phyloP scores from a whole-genome alignment of 2,113 vertebrate species.

The Picathartes gymnocephalus region DNA sequence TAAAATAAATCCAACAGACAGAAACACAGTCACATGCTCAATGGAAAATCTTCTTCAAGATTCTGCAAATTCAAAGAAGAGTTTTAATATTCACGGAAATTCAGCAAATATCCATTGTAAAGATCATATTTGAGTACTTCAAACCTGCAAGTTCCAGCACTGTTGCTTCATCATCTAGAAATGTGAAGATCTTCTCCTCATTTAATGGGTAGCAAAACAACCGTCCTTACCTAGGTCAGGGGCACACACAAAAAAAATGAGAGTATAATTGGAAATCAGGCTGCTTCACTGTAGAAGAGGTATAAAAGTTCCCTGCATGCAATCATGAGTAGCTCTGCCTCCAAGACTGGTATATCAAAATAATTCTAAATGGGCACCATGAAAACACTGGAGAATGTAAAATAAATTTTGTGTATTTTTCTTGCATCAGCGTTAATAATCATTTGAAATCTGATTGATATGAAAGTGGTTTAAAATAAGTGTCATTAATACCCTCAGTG shows the following conservation, averaged over 20 bases:
- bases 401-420: neutral
- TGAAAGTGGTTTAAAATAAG: neutral
- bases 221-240: neutral
- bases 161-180: neutral
- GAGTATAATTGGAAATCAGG: neutral
- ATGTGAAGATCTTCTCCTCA: neutral
- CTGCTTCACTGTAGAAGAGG: neutral
- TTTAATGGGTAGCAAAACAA: neutral
- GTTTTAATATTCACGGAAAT: neutral
- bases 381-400: neutral
- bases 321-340: neutral
- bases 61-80: neutral
- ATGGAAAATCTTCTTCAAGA: neutral
- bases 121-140: neutral
- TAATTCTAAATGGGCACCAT: neutral
- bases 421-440: neutral
- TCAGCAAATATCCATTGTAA: neutral
- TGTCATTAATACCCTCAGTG: neutral
- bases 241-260: neutral
- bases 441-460: neutral
- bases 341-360: neutral
- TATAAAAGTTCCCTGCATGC: neutral
- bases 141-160: neutral
- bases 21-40: neutral
- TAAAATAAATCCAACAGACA: conserved; percentile 23